Base-by-base conservation (phyloP, 2,113 vertebrate species). In the Poecile atricapillus region DNA sequence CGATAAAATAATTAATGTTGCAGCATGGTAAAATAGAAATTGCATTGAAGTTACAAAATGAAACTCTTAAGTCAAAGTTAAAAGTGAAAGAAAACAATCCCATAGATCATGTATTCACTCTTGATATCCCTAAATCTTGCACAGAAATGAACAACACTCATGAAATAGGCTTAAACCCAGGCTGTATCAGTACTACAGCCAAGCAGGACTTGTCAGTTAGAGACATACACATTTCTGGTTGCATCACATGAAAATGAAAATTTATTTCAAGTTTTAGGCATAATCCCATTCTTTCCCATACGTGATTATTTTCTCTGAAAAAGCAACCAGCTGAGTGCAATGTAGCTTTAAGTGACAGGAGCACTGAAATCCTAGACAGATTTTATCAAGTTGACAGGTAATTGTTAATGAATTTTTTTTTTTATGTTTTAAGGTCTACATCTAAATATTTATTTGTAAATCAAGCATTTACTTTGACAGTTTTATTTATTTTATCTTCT, bases 91-190 rank as follows among this genome's bases (percentile, higher is more conserved):
- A 83, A 87, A 2, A 95, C 82, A 92, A 87, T 71, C 23, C 59
- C n/a, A 80, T 58, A 91, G 80, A 94, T 92, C 52, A 86, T 13
- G 4, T 87, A 24, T 95, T 98, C 97, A 91, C 49, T 91, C 55
- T 94, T 95, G 91, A 50, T 94, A 89, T 92, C 76, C 90, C 55
- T 94, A 96, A 89, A 92, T 95, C 79, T 95, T 96, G 86, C 60
- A 71, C 77, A 85, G 88, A 96, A 97, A 97, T 97, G 88, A 97
- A 44, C 84, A 97, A 75, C 28, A 25, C 74, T 91, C 50, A 59
- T 93, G 77, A 97, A 92, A 93, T 59, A 94, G 76, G 56, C 64
- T 97, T 97, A 94, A 97, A 88, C 47, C 64, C 73, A 97, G 90
- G 83, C 94, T 92, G 50, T 92, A 88, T 91, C 74, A 95, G 49